Percentiles rank a stretch among this genome's conserved stretches.
Conservation (phyloP, 2,113 vertebrate genomes). For the Hyperoodon ampullatus region DNA sequence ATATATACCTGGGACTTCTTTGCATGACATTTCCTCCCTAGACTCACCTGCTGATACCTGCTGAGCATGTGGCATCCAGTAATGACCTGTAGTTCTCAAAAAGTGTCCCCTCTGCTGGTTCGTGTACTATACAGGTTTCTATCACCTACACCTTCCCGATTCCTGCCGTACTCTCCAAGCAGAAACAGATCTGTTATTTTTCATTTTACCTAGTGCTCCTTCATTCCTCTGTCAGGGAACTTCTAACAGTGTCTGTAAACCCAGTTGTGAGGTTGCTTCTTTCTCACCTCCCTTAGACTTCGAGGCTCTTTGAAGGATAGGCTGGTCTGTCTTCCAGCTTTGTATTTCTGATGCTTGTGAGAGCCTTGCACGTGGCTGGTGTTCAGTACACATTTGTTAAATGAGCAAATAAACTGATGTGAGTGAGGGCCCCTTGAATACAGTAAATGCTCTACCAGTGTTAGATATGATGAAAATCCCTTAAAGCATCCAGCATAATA, state of each 20-base stretch:
- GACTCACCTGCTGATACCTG: neutral
- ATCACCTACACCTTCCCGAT: neutral
- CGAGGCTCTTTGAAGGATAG: neutral
- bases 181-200: neutral
- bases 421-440: neutral
- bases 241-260: neutral
- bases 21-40: neutral
- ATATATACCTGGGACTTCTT: neutral
- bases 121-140: neutral
- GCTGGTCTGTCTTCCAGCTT: neutral
- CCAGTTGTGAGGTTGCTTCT: neutral
- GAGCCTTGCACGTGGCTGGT: neutral
- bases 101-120: neutral
- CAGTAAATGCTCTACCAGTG: neutral
- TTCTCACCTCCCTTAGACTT: neutral
- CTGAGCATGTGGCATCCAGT: neutral
- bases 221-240: neutral
- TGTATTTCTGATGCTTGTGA: neutral
- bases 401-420: neutral
- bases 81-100: neutral
- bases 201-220: neutral
- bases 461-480: neutral
- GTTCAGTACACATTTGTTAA: neutral
- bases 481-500: neutral
- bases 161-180: neutral